phyloP scores from a whole-genome alignment of 2,113 vertebrate genomes.

The Struthidea cinerea region DNA sequence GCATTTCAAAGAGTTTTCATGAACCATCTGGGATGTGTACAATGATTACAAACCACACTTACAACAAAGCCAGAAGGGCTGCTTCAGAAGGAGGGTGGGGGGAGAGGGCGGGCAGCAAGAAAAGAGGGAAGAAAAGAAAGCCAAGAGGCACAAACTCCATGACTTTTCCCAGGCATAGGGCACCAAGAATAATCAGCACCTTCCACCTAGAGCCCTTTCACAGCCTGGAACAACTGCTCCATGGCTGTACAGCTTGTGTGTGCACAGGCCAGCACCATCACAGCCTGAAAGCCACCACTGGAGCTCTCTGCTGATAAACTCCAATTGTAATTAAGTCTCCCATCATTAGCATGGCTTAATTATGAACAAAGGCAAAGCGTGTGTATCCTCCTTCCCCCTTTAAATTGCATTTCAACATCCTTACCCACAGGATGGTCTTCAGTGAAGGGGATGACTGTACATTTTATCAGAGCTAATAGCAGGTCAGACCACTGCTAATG shows the following conservation, averaged over 20 bases:
- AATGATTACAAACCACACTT: constrained; percentile 76
- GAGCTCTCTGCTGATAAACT: background rate
- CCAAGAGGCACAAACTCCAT: background rate
- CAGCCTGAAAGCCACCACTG: background rate
- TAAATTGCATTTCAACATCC: background rate
- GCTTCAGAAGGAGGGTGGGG: constrained; percentile 45
- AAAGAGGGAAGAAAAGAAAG: background rate
- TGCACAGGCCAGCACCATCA: background rate
- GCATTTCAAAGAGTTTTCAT: constrained; percentile 80
- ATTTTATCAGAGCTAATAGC: background rate
- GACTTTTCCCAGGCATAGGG: constrained; percentile 32
- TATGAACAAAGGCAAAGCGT: background rate
- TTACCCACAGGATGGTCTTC: background rate
- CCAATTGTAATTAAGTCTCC: background rate
- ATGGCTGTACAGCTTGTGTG: background rate
- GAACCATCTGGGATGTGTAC: constrained; percentile 83
- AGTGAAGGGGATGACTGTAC: background rate
- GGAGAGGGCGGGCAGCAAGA: background rate
- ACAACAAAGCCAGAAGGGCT: constrained; percentile 78
- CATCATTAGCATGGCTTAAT: background rate
- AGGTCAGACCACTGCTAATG: background rate
- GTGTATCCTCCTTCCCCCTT: background rate
- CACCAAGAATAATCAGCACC: background rate
- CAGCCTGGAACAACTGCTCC: background rate
- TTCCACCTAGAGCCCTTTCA: background rate